Evolutionary conservation across 2,113 vertebrate genomes (phyloP).

Genomic region (Sapajus apella): DNA sequence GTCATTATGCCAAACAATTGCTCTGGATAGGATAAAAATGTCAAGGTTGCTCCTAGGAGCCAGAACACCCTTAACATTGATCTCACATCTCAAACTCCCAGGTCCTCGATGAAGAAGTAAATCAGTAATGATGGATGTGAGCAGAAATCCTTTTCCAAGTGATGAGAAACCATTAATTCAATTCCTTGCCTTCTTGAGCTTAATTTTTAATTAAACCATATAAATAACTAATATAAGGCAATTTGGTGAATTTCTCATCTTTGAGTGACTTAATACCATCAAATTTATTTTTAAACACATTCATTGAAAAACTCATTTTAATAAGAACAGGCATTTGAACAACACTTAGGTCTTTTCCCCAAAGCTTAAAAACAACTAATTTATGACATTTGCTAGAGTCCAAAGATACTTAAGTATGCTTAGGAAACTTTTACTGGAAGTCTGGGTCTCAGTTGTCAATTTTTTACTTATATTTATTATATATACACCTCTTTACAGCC

Average conservation of each 20-base stretch:
- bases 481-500: not conserved
- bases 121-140: not conserved
- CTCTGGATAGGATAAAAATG: not conserved
- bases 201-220: constrained; percentile 7
- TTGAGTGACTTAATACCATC: not conserved
- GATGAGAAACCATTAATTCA: not conserved
- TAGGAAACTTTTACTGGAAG: constrained; percentile 4
- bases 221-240: not conserved
- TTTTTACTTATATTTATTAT: not conserved
- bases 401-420: not conserved
- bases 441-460: not conserved
- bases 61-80: not conserved
- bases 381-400: not conserved
- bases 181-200: not conserved
- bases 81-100: not conserved
- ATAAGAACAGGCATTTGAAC: not conserved
- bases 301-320: not conserved
- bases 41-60: not conserved
- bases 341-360: not conserved
- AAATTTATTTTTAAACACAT: constrained; percentile 31
- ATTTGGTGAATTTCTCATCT: not conserved
- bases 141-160: not conserved
- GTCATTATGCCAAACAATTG: not conserved
- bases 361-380: not conserved
- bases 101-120: not conserved